Percentiles rank a stretch among this genome's conserved stretches.
phyloP scores from a whole-genome alignment of 2,888 invertebrate species.

The Alloscopus bannaensis region DNA sequence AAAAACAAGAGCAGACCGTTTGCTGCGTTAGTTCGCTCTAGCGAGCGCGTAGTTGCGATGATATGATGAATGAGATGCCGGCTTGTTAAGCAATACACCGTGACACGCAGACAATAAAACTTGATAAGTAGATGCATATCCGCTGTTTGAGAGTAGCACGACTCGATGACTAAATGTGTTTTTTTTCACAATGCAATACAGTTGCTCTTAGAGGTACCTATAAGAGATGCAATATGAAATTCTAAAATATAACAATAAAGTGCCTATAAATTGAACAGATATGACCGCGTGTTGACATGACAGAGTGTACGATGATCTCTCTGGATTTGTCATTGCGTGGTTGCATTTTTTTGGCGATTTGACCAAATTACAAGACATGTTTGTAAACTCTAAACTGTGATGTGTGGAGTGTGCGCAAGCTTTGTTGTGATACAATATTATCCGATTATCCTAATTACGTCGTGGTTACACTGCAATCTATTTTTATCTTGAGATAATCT shows the following conservation, averaged over 20 bases:
- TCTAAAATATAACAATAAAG: no score
- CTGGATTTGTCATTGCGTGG: no score
- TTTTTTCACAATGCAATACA: background rate
- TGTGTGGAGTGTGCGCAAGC: no score
- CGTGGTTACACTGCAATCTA: background rate
- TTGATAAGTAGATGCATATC: slow-evolving; percentile 16
- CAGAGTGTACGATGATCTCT: no score
- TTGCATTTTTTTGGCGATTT: no score
- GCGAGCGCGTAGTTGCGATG: slow-evolving; percentile 4
- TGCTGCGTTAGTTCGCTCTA: slow-evolving; percentile 1
- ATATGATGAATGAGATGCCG: slow-evolving; percentile 29
- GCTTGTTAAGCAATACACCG: slow-evolving; percentile 3
- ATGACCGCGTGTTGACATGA: no score
- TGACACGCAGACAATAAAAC: background rate
- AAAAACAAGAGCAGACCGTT: no score
- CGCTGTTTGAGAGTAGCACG: background rate
- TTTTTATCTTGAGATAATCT: no score
- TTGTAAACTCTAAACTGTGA: no score
- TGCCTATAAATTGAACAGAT: no score
- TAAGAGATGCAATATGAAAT: no score
- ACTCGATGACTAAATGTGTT: background rate
- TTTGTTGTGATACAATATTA: background rate
- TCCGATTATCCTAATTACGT: background rate
- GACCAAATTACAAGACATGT: no score
- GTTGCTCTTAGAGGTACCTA: background rate